Conservation (phyloP, 2,113 vertebrate genomes). For the Aspidoscelis tigris region DNA sequence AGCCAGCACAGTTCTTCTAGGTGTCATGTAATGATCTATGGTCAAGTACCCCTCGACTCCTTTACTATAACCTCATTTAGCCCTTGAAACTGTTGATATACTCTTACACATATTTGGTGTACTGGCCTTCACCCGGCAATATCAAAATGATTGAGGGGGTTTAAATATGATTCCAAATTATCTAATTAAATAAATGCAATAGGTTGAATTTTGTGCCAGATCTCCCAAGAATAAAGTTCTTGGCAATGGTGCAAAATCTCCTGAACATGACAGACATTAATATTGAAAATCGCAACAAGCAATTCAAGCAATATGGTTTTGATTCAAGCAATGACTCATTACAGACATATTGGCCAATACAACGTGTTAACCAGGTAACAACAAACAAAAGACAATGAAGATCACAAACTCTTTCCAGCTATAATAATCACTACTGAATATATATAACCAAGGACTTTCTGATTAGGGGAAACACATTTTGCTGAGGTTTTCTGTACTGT, state of each 20-base stretch:
- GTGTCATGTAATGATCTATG: not conserved
- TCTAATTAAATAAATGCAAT: not conserved
- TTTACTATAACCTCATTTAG: too few species aligned
- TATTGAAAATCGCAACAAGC: not conserved
- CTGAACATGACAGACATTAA: not conserved
- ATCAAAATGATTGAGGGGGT: not conserved
- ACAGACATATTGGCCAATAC: not conserved
- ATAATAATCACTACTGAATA: not conserved
- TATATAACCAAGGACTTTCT: not conserved
- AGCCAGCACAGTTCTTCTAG: not conserved
- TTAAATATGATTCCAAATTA: constrained; percentile 10
- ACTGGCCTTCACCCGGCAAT: not conserved
- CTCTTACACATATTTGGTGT: too few species aligned
- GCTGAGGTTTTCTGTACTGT: not conserved
- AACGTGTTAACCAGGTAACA: not conserved
- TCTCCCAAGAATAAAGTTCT: constrained; percentile 6
- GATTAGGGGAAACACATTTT: not conserved
- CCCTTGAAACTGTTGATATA: not conserved
- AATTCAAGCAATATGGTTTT: not conserved
- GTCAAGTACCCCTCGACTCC: not conserved
- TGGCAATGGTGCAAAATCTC: not conserved
- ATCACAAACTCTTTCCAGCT: not conserved
- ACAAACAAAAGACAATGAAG: not conserved
- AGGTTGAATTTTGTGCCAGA: rapidly evolving
- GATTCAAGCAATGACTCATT: not conserved